Conservation (phyloP, 2,797 vertebrate genomes). For the Esox masquinongy region DNA sequence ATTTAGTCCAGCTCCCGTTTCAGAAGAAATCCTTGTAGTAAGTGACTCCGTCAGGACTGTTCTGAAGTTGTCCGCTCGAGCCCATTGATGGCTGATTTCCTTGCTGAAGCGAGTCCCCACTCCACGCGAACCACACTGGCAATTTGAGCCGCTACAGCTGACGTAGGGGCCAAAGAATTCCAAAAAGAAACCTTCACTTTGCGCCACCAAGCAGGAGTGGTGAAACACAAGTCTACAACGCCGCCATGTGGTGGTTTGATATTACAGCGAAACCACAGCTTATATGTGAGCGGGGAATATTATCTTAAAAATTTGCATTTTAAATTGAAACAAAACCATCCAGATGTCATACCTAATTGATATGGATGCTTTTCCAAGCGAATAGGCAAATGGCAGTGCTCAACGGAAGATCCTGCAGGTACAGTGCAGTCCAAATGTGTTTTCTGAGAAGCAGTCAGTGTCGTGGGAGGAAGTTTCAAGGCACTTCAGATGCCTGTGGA, state of each 20-base stretch:
- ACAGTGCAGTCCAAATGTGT: conserved; percentile 23
- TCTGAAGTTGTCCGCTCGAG: conserved; percentile 58
- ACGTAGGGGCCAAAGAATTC: conserved; percentile 62
- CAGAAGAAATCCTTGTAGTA: conserved; percentile 56
- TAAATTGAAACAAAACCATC: not conserved
- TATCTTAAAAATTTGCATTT: not conserved
- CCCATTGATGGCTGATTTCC: conserved; percentile 51
- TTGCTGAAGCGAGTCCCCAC: conserved; percentile 44
- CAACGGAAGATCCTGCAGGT: not conserved
- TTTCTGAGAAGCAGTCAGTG: conserved; percentile 50
- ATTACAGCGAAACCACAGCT: not conserved
- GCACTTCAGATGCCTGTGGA: conserved; percentile 20
- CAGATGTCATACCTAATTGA: not conserved
- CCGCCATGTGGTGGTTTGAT: conserved; percentile 59
- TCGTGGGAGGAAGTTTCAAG: conserved; percentile 34
- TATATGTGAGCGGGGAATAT: not conserved
- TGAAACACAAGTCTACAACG: conserved; percentile 60
- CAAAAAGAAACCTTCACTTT: conserved; percentile 49
- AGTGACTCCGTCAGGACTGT: conserved; percentile 51
- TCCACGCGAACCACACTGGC: conserved; percentile 59
- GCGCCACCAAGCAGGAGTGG: conserved; percentile 22
- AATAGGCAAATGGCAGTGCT: not conserved
- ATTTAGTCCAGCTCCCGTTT: conserved; percentile 63
- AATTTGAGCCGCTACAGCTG: conserved; percentile 51
- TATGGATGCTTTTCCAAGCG: not conserved